A percentile compares a stretch with the other conserved stretches of the same genome.
Evolutionary conservation across 2,888 invertebrate genomes (phyloP).

Genomic region (Tryphoninae sp.): DNA sequence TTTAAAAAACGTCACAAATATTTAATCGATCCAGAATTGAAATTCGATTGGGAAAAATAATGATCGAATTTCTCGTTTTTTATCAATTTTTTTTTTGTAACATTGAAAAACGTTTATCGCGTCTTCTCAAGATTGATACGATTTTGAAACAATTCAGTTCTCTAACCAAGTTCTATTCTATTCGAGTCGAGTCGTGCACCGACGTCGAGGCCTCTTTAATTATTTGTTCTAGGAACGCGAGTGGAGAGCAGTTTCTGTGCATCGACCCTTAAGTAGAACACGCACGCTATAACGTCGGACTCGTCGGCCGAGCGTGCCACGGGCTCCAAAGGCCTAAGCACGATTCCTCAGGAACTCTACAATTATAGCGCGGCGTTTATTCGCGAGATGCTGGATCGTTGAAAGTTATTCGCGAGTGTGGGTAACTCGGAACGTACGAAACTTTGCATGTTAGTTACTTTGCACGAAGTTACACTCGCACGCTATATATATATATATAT

Average conservation of each 20-base stretch:
- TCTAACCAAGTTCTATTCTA: constrained; percentile 27
- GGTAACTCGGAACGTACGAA: background rate
- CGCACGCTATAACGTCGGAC: constrained; percentile 23
- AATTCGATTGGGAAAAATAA: background rate
- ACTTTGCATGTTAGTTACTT: background rate
- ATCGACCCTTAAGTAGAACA: constrained; percentile 59
- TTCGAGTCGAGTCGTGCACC: constrained; percentile 9
- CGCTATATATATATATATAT: too few species aligned
- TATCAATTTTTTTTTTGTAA: too few species aligned
- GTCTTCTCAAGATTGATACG: background rate
- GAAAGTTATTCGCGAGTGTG: constrained; percentile 16
- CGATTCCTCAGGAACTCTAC: constrained; percentile 37
- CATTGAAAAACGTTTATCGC: background rate
- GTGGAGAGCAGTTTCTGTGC: constrained; percentile 41
- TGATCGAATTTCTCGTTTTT: too few species aligned
- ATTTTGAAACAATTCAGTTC: constrained; percentile 6
- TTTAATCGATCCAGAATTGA: too few species aligned
- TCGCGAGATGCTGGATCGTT: constrained; percentile 33
- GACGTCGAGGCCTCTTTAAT: constrained; percentile 27
- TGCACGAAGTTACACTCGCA: background rate
- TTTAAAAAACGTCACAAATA: too few species aligned
- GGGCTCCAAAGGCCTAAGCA: constrained; percentile 17
- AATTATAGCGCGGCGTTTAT: constrained; percentile 29
- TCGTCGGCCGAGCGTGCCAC: constrained; percentile 5
- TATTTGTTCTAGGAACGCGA: constrained; percentile 50